Evolutionary conservation across 2,888 invertebrate genomes (phyloP).

Genomic region (Ectropis crepuscularia): DNA sequence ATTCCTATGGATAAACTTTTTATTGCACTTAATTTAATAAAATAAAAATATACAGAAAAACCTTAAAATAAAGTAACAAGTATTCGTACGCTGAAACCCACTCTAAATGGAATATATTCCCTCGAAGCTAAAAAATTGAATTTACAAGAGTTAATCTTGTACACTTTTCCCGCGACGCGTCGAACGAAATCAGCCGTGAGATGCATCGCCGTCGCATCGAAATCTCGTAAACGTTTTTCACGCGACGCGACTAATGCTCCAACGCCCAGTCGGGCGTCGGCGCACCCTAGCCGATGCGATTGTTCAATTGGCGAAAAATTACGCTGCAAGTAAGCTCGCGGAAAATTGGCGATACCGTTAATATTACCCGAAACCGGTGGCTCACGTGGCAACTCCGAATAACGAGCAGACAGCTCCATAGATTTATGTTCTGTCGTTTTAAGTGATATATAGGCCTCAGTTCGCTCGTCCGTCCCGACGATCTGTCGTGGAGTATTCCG

Average conservation of each 20-base stretch:
- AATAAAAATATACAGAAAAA: no score
- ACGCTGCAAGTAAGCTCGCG: constrained; percentile 81
- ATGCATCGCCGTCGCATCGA: constrained; percentile 27
- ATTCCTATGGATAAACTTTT: no score
- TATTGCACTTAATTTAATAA: no score
- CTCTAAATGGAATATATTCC: no score
- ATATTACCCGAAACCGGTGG: constrained; percentile 82
- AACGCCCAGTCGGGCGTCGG: constrained; percentile 53
- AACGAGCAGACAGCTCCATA: constrained; percentile 78
- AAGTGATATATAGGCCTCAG: constrained; percentile 78
- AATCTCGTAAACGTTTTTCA: constrained; percentile 55
- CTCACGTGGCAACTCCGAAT: constrained; percentile 84
- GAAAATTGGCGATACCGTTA: constrained; percentile 85
- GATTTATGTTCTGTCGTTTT: constrained; percentile 82
- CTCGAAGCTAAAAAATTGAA: no score
- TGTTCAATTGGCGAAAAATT: constrained; percentile 85
- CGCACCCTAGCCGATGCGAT: constrained; percentile 66
- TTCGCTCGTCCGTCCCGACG: constrained; percentile 54
- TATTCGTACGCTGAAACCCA: no score
- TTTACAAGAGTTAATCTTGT: neutral
- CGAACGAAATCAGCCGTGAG: constrained; percentile 32
- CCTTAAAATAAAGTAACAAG: no score
- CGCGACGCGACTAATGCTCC: constrained; percentile 52
- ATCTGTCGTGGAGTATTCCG: constrained; percentile 69
- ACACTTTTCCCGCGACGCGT: constrained; percentile 19